Evolutionary conservation across 2,113 vertebrate species (phyloP), one percentile per base, ranked within the genome.

Genomic region (Psephotus haematonotus): DNA sequence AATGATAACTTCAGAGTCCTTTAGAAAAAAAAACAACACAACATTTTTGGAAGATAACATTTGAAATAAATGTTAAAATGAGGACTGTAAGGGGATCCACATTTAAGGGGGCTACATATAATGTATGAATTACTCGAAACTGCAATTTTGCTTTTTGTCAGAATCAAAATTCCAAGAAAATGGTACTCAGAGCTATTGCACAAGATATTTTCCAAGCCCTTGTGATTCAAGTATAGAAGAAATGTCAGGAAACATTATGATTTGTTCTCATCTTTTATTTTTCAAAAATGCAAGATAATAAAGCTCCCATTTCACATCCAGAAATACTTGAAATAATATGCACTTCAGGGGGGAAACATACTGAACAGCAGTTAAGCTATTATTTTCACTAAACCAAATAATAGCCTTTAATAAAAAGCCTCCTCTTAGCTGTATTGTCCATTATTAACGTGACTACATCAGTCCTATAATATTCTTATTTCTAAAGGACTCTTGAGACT

Each of bases 251-350:
- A 96, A 81, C 90, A 75, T 72, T 82, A 75, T 76, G 53, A 90
- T 76, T 90, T 95, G n/a, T 68, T 88, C 77, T 91, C 50, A 50
- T 87, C 7, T 90, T 92, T 78, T 82, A 47, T 82, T 92, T 93
- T 82, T 94, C 52, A 52, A 64, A 68, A 95, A 90, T 82, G 46
- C 43, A 37, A 78, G 82, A 82, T 87, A 93, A 93, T 57, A 85
- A 86, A 83, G 41, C 60, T 78, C 57, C 92, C 39, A 71, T 82
- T 93, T 89, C 59, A 81, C 62, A 75, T 81, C 74, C 78, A 91
- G 90, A 89, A 94, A 95, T 85, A 89, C 93, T 92, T 94, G 86
- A 96, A 96, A 93, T 95, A 93, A 92, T 92, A 84, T 14, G 19
- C 70, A 86, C 46, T 94, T 87, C 70, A 68, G 55, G 65, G 62